Base-by-base conservation (phyloP, 2,113 vertebrate genomes). In the Corythaixoides concolor region DNA sequence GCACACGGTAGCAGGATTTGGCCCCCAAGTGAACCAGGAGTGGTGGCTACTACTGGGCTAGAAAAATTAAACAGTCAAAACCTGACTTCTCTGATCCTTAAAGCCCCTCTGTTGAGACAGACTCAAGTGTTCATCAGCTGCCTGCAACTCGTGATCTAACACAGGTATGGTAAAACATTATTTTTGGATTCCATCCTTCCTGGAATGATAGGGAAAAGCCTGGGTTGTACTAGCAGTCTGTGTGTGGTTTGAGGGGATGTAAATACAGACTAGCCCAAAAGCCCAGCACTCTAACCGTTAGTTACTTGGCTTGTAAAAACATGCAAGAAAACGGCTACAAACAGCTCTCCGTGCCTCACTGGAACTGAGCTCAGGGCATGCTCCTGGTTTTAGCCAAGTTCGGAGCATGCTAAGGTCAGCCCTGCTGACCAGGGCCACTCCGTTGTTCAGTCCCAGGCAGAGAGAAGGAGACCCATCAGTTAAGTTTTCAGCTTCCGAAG, bases 401-500 rank as follows among this genome's bases (percentile, higher is more conserved):
- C 53, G 49, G 35, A 33, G 52, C 8, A 19, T 3, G 1, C 22
- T 5, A 35, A 24, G 62, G 45, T 75, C 30, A 63, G 3, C 20
- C 24, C 53, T 21, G 19, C 32, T 12, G 5, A 75, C 58, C 70
- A n/a, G n/a, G n/a, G n/a, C 12, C 37, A 26, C 55, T 33, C 50
- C 41, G 43, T 63, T 86, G 26, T 35, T 89, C 60, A n/a, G 64
- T 19, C 60, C n/a, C 49, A 68, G 63, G 55, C 80, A 70, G 73
- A 49, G 21, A 3, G 11, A 64, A 70, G 28, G 50, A 80, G 52
- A 69, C 7, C 30, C 6, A 1, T 26, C 1, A 0, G 26, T 56
- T n/a, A 39, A n/a, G 22, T 60, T 90, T 92, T 52, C 55, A 62
- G 55, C 56, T 63, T 35, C 70, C 43, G 59, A 97, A 94, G 72